phyloP scores from a whole-genome alignment of 2,888 invertebrate species.

The Erannis defoliaria region DNA sequence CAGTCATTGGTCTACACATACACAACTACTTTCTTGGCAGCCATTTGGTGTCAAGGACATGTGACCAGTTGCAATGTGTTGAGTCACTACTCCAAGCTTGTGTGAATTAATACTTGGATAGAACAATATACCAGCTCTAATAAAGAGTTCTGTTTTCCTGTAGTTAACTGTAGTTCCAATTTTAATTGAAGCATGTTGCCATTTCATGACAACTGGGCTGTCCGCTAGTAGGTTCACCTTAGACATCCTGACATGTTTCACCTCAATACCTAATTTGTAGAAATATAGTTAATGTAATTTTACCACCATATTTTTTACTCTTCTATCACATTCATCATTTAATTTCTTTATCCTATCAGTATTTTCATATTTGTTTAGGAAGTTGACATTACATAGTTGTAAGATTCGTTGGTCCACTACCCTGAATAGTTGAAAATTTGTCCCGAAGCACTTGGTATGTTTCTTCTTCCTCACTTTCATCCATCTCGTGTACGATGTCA shows the following conservation, averaged over 20 bases:
- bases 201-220: background rate
- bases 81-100: slow-evolving; percentile 47
- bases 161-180: slow-evolving; percentile 26
- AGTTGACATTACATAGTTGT: too few species aligned
- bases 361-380: too few species aligned
- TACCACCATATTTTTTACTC: too few species aligned
- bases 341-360: too few species aligned
- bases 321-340: too few species aligned
- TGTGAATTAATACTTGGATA: slow-evolving; percentile 42
- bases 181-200: slow-evolving; percentile 21
- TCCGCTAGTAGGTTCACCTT: background rate
- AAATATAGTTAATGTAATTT: too few species aligned
- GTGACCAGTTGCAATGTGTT: slow-evolving; percentile 55
- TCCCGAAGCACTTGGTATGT: too few species aligned
- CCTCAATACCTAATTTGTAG: too few species aligned
- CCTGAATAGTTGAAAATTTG: too few species aligned
- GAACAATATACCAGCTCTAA: slow-evolving; percentile 36
- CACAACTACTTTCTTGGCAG: slow-evolving; percentile 43
- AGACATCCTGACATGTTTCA: background rate
- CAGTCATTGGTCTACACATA: slow-evolving; percentile 48
- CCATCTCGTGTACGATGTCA: too few species aligned
- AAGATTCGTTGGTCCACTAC: too few species aligned
- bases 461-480: too few species aligned
- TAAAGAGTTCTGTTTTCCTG: slow-evolving; percentile 38
- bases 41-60: slow-evolving; percentile 76